Base-by-base conservation (phyloP, 2,797 vertebrate species). In the Pangasius mekongensis region DNA sequence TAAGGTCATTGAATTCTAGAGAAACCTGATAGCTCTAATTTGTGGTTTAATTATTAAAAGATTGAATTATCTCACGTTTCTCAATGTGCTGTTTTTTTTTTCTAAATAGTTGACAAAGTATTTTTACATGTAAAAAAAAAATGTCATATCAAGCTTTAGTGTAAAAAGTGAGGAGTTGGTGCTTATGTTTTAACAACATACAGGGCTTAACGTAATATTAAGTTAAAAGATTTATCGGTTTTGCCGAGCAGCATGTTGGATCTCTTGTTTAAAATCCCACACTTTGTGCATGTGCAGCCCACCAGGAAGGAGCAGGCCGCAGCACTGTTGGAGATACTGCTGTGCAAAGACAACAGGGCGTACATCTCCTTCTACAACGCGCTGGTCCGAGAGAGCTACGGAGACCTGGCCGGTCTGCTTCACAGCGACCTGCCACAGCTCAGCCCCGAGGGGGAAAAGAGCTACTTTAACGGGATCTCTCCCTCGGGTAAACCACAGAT, bases 331-430 rank as follows among this genome's bases (percentile, higher is more conserved):
- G 97, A 97, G 86, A 91, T 97, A 74, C 94, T 99, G 90, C 95
- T 99, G 90, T 92, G 86, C 67, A 99, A 99, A 93, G 97, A 97
- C 94, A 98, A 98, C 93, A 91, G 91, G 69, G 94, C 97, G 13
- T 99, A 97, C 86, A 95, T 98, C 92, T 99, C 99, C 8, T 98
- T 99, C 94, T 99, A 99, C 93, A 99, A 99, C 52, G 97, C 98
- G 30, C 92, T 99, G 2, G 92, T 98, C 67, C 96, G 96, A 0
- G 98, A 99, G 92, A 94, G 96, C 0, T 99, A 99, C 83, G 93
- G 95, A 87, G 97, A 99, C 93, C 95, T 99, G 91, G 98, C 98
- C 83, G 94, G 82, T 0, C 95, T 98, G 91, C 97, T 99, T 20
- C 95, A 96, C 7, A 91, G 91, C 0, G 95, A 94, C 74, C 93